A percentile compares a stretch with the other conserved stretches of the same genome.
These are phyloP conservation scores for Oscheius sp. DNA, from an alignment of 1,140 invertebrate species.

Conservation along the genomic window DNA sequence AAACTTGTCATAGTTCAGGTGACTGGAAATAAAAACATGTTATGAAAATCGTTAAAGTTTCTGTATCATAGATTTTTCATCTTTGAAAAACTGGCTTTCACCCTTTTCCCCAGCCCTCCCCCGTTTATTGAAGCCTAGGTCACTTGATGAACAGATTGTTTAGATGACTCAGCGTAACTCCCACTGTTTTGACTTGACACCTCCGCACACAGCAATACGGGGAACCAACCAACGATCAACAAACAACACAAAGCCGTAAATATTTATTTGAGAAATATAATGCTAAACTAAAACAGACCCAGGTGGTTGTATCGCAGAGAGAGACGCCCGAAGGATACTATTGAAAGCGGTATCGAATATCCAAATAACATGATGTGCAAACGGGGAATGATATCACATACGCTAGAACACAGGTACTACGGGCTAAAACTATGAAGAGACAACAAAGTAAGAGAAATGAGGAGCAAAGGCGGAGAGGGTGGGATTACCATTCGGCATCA, in stretches of 20 bases:
- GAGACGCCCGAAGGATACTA: not conserved
- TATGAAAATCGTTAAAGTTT: no score
- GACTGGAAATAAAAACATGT: no score
- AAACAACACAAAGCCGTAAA: not conserved
- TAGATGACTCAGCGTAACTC: no score
- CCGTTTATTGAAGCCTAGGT: no score
- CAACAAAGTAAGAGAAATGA: slow-evolving; percentile 1
- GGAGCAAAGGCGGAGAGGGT: not conserved
- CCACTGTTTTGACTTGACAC: not conserved
- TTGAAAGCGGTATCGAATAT: not conserved
- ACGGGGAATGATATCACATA: not conserved
- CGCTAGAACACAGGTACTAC: not conserved
- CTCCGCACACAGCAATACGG: not conserved
- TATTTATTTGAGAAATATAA: not conserved
- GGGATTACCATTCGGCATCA: slow-evolving; percentile 82
- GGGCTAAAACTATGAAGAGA: slow-evolving; percentile 1
- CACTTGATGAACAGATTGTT: no score
- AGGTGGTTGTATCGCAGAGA: not conserved
- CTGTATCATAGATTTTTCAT: no score
- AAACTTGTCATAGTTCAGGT: no score
- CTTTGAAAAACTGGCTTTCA: no score
- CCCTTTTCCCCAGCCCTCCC: no score
- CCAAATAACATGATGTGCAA: slow-evolving; percentile 9
- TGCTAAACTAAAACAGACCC: not conserved
- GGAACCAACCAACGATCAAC: not conserved